Conservation (phyloP, 2,113 vertebrate species). For the Phrynosoma platyrhinos region DNA sequence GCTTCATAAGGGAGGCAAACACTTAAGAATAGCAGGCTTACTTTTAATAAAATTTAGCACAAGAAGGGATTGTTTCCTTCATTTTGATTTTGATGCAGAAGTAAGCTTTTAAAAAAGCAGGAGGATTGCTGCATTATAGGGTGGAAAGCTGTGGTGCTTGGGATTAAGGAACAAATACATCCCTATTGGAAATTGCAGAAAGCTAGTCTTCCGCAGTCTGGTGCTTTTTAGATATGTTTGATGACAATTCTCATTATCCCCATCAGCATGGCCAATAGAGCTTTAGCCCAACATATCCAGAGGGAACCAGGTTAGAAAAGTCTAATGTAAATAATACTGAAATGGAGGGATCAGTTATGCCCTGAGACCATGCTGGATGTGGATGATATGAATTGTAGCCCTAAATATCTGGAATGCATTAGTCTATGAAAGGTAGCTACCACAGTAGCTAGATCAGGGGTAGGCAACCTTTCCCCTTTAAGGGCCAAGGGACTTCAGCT, state of each 20-base stretch:
- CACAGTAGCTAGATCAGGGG: no score
- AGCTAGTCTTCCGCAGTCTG: no score
- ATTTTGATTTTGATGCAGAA: no score
- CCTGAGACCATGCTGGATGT: background rate
- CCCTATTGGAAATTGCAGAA: no score
- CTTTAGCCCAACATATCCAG: background rate
- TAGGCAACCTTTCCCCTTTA: no score
- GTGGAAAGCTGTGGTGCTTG: background rate
- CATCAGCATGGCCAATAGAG: no score
- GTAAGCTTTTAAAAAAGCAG: background rate
- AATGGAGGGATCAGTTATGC: background rate
- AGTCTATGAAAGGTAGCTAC: background rate
- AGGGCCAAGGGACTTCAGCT: no score
- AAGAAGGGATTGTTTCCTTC: slow-evolving; percentile 13
- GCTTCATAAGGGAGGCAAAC: background rate
- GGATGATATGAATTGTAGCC: background rate
- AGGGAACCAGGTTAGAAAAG: background rate
- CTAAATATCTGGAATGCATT: background rate
- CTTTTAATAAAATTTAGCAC: slow-evolving; percentile 31
- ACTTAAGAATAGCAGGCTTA: background rate
- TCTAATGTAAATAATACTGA: background rate
- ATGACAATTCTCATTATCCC: no score
- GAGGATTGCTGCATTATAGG: background rate
- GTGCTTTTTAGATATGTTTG: no score
- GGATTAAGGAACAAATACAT: no score